Base-by-base conservation (phyloP, 2,113 vertebrate species). In the Circaetus gallicus region DNA sequence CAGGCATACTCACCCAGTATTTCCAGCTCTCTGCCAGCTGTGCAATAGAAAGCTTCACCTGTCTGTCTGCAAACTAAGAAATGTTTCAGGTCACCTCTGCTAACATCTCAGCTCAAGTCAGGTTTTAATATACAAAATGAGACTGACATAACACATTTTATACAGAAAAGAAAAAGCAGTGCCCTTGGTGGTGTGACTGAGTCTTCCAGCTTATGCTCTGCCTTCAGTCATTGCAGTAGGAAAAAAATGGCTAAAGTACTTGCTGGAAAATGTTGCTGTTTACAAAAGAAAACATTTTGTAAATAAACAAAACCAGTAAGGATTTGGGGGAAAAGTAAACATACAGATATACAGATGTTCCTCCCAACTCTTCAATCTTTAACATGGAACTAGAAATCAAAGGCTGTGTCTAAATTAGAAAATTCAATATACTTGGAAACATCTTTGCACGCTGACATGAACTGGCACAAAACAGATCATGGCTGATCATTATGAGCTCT, bases 1-100 rank as follows among this genome's bases (percentile, higher is more conserved):
- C 11, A 28, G 13, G 11, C 4, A 2, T 32, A 26, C 6, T 31
- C 7, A 15, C 4, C 4, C 45, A 49, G 1, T 28, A 62, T 28
- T 19, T 36, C 26, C 70, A 76, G 8, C 34, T 34, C 15, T 62
- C 32, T 62, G 15, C 26, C 53, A 49, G 5, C 12, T 22, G 16
- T 36, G 20, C 20, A 61, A 34, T 32, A 19, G 10, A 10, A 17
- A 62, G 16, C 4, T 50, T 32, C 14, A 45, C 32, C 24, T 32
- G 8, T n/a, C 13, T 85, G 13, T 28, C 42, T 45, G 24, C 16
- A 82, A 77, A 38, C 32, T 15, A 45, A 19, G 13, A 65, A 45
- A 50, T 22, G 2, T 38, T 43, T 38, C 40, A 58, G 28, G 20
- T n/a, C 28, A 25, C 43, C 36, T 56, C 42, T 69, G 20, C 32